Evolutionary conservation across 2,797 vertebrate species (phyloP), one percentile per base, ranked within the genome.

Genomic region (Falco rusticolus): DNA sequence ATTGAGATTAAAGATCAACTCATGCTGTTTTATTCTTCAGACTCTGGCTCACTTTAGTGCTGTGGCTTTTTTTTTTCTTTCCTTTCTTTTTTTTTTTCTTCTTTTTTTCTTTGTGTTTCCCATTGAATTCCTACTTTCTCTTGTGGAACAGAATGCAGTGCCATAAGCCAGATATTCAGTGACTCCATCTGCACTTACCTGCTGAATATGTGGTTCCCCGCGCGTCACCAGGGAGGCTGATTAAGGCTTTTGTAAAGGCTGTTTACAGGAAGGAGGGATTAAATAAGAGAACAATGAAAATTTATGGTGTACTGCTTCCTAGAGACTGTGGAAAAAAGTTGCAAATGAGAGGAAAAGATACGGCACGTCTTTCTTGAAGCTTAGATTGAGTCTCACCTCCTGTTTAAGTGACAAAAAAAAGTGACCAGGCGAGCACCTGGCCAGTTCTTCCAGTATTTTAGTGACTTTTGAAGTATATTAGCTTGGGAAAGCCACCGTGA

Each of bases 151-250:
- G 33, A 79, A 48, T 16, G 6, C 29, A 19, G 19, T 8, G 24
- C 12, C 16, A 41, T 68, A 21, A 61, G 25, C 17, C 33, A 18
- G 31, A n/a, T 59, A 37, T 37, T n/a, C 60, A 31, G 28, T 16
- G 66, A 31, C 33, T 64, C 80, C 16, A 7, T 13, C 37, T 33
- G 22, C 25, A 2, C 41, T 47, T n/a, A 29, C 16, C 78, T 26
- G 28, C 29, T 25, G 28, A 25, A 10, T 14, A 11, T 7, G 2
- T 7, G n/a, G 24, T n/a, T 72, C 53, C 34, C 22, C 15, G 16
- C 5, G 33, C 4, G 0, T 53, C 39, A 2, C 2, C 1, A 24
- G 20, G n/a, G 37, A 51, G 43, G 16, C 24, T 13, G 19, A 65
- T 51, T 20, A 43, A 51, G 37, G 20, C 31, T 51, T 37, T 25